Conservation (phyloP, 1,140 invertebrate genomes). For the Dysdera silvatica region DNA sequence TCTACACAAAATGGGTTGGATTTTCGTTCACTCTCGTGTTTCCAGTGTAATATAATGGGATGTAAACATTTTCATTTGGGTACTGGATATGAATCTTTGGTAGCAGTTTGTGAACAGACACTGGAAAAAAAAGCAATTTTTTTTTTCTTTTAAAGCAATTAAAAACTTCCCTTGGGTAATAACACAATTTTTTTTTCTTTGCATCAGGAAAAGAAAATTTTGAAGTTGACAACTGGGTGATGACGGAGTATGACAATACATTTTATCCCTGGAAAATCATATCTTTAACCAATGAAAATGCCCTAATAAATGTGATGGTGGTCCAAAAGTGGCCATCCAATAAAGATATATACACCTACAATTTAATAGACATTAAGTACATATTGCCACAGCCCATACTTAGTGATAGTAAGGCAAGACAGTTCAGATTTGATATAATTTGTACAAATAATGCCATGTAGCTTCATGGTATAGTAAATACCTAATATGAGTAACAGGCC, state of each 20-base stretch:
- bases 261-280: background rate
- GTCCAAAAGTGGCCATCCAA: background rate
- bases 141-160: background rate
- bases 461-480: too few relatives aligned
- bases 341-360: background rate
- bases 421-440: too few relatives aligned
- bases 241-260: background rate
- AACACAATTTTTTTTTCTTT: background rate
- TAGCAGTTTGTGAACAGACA: too few relatives aligned
- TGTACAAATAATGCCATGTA: too few relatives aligned
- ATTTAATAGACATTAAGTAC: background rate
- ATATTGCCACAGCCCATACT: background rate
- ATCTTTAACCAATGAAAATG: background rate
- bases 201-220: background rate
- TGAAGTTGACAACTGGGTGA: background rate
- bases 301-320: background rate
- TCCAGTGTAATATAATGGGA: background rate
- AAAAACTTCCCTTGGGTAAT: background rate
- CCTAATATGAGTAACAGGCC: too few relatives aligned
- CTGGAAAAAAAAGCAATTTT: background rate
- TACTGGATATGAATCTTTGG: too few relatives aligned
- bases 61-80: too few relatives aligned
- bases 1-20: background rate
- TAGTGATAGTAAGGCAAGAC: background rate
- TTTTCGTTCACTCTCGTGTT: background rate